Base-by-base conservation (phyloP, 2,797 vertebrate species). In the Avahi laniger region DNA sequence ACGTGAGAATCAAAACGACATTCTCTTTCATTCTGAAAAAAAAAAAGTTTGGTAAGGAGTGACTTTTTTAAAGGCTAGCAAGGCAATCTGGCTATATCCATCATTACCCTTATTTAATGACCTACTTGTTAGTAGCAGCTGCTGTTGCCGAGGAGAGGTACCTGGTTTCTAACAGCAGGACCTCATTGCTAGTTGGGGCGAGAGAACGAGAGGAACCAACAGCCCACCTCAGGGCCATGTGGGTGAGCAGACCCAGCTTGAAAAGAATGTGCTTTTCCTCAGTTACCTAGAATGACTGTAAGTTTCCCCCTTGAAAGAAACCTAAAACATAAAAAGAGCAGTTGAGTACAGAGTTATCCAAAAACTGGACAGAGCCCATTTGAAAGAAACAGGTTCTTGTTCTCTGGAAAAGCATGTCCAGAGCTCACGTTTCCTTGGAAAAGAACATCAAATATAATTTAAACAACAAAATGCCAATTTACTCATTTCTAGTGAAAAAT, bases 111-210 rank as follows among this genome's bases (percentile, higher is more conserved):
- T 97, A 96, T 97, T 98, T 98, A 98, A 98, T 97, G 98, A 97
- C 96, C 96, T 96, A 94, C 96, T 96, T 97, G 98, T 98, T 98
- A 97, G 97, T 98, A 98, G 97, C 98, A 98, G 98, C 97, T 97
- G 98, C 97, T 98, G 91, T 97, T 98, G 97, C 97, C 97, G 97
- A 97, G 95, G 83, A 97, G 92, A 92, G 90, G 98, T 98, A 98
- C 97, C 98, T 98, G 98, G 97, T 98, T 98, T 98, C 97, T 98
- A 98, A 97, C 98, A 98, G 97, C 80, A 79, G 98, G 98, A 98
- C 98, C 98, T 98, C 98, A 98, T 98, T 98, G 98, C 3, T 20
- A 87, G 91, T 63, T 76, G 91, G 92, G 96, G 94, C 93, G 96
- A 97, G 92, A 96, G 96, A 95, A 97, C 61, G 87, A 43, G 96